Evolutionary conservation across 2,888 invertebrate genomes (phyloP).

Genomic region (Priocnemis perturbator): DNA sequence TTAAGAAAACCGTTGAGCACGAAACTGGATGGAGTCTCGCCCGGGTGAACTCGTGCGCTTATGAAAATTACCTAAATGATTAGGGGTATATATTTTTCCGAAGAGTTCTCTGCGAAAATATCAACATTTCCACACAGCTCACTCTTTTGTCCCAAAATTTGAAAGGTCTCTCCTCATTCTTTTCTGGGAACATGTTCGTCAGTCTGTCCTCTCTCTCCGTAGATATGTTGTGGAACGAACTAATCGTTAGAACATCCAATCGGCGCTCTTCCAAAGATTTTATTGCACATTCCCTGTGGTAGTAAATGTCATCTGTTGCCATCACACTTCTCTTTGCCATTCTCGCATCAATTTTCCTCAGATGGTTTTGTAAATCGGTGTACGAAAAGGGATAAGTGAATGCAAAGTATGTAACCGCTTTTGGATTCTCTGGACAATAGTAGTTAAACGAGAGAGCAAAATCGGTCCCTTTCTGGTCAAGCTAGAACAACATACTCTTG

Average conservation of each 20-base stretch:
- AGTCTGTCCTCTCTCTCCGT: constrained; percentile 84
- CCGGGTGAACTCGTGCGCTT: constrained; percentile 93
- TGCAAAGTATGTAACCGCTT: constrained; percentile 89
- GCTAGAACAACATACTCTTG: constrained; percentile 75
- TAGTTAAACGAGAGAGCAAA: constrained; percentile 86
- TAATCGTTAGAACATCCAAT: constrained; percentile 89
- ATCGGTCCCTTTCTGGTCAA: constrained; percentile 80
- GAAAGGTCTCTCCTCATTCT: constrained; percentile 81
- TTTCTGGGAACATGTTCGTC: constrained; percentile 84
- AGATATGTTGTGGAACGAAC: constrained; percentile 87
- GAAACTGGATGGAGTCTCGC: constrained; percentile 93
- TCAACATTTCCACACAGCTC: constrained; percentile 23
- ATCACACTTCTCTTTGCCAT: constrained; percentile 73
- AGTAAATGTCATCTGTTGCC: constrained; percentile 85
- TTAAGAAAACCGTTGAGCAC: constrained; percentile 93
- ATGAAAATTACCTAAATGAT: constrained; percentile 84
- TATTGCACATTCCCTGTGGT: constrained; percentile 87
- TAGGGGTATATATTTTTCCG: constrained; percentile 6
- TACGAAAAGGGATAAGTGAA: constrained; percentile 95
- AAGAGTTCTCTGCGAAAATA: background rate
- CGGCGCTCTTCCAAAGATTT: constrained; percentile 86
- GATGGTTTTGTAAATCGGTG: constrained; percentile 85
- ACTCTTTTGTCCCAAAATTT: constrained; percentile 89
- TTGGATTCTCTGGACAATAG: constrained; percentile 82
- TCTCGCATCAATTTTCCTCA: constrained; percentile 82